A percentile compares a stretch with the other conserved stretches of the same genome.
phyloP scores from a whole-genome alignment of 2,888 invertebrate species.

The Aleiodes leptofemur region DNA sequence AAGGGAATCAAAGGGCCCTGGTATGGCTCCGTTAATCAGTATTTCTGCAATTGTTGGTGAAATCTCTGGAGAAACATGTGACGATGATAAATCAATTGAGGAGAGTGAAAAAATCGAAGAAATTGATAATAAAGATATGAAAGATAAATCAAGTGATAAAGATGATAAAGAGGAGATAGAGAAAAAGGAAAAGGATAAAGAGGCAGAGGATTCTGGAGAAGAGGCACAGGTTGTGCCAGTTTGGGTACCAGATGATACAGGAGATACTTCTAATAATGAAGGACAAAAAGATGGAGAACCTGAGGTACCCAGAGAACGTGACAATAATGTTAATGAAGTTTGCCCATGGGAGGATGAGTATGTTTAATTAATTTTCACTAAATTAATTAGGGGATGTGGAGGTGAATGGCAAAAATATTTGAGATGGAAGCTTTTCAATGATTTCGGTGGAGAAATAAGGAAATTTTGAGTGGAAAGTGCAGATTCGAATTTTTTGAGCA shows the following conservation, averaged over 20 bases:
- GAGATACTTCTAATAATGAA: conserved; percentile 55
- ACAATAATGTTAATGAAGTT: conserved; percentile 85
- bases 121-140: conserved; percentile 16
- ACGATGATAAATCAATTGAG: conserved; percentile 76
- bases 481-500: no score
- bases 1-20: conserved; percentile 57
- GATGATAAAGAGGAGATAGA: conserved; percentile 55
- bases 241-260: conserved; percentile 73
- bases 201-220: conserved; percentile 51
- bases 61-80: conserved; percentile 59
- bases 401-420: not conserved
- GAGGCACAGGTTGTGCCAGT: conserved; percentile 68
- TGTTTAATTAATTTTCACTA: conserved; percentile 75
- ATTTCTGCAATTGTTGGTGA: conserved; percentile 85
- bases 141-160: not conserved
- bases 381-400: no score
- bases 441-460: no score
- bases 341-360: conserved; percentile 98
- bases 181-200: conserved; percentile 49
- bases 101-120: conserved; percentile 76
- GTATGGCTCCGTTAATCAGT: conserved; percentile 82
- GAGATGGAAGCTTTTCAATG: no score
- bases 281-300: conserved; percentile 53
- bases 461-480: no score
- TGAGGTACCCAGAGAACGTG: conserved; percentile 67